Percentiles rank a stretch among this genome's conserved stretches.
Evolutionary conservation across 2,888 invertebrate species (phyloP).

Genomic region (Acronicta alni): DNA sequence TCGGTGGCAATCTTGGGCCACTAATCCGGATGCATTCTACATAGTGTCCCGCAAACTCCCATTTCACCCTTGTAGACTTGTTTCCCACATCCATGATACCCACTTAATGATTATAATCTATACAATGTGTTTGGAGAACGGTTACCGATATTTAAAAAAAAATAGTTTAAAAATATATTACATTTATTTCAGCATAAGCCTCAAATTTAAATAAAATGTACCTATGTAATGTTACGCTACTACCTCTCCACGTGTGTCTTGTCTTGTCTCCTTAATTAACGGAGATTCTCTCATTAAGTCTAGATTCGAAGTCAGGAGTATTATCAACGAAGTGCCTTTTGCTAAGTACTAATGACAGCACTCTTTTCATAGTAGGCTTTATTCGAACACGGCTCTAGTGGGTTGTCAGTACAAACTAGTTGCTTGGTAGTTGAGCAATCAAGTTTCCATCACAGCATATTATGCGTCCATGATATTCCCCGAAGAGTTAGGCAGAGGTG

Average conservation of each 20-base stretch:
- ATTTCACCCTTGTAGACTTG: too few species aligned
- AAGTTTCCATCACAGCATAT: conserved; percentile 14
- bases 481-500: too few species aligned
- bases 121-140: too few species aligned
- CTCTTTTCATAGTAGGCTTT: conserved; percentile 52
- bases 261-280: conserved; percentile 8
- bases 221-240: too few species aligned
- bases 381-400: conserved; percentile 55
- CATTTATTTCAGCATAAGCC: neutral
- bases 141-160: too few species aligned
- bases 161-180: too few species aligned
- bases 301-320: conserved; percentile 11
- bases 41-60: too few species aligned
- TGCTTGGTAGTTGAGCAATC: conserved; percentile 16
- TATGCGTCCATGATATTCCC: too few species aligned
- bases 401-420: conserved; percentile 32
- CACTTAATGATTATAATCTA: too few species aligned
- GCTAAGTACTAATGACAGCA: conserved; percentile 52
- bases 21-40: too few species aligned
- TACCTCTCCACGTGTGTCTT: neutral
- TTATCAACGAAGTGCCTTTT: conserved; percentile 26
- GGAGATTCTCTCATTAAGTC: conserved; percentile 1
- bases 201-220: neutral
- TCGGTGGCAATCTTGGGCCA: too few species aligned
- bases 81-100: too few species aligned